Base-by-base conservation (phyloP, 2,888 invertebrate species). In the Caenorhabditis panamensis region DNA sequence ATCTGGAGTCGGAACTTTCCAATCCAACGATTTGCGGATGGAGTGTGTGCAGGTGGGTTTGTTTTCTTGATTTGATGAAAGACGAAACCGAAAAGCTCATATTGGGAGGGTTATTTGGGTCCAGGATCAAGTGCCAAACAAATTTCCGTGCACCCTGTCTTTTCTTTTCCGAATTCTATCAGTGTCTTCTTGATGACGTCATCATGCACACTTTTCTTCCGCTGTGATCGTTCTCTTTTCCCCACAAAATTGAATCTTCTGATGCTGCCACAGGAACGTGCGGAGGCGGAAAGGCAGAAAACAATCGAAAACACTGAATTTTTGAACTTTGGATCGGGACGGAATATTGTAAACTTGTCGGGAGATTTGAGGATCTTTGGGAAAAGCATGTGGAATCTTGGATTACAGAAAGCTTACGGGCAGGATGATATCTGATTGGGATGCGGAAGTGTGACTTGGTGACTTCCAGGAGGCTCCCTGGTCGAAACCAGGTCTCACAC, bases 31-130 rank as follows among this genome's bases (percentile, higher is more conserved):
- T 75, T 24, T 75, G 24, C 49, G 73, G n/a, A 68, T 75, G 73
- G 79, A 80, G 36, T 69, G 66, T 53, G 73, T 72, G 49, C 79
- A 79, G 72, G 79, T 79, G 28, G 20, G 78, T 37, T 54, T 36
- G n/a, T 18, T 54, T 61, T 61, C 16, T n/a, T n/a, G 1, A 16
- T 9, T 26, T 36, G 11, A 6, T 20, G 16, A 22, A n/a, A 24
- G 37, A 53, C 44, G 44, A 20, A 28, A 54, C 92, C 51, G 93
- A 93, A 49, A 92, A 92, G 67, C 88, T 47, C 41, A 26, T n/a
- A n/a, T n/a, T n/a, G n/a, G n/a, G n/a, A n/a, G n/a, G n/a, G n/a
- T n/a, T n/a, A n/a, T n/a, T n/a, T n/a, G n/a, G n/a, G n/a, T n/a
- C n/a, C n/a, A n/a, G n/a, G n/a, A n/a, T n/a, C n/a, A n/a, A n/a